Evolutionary conservation across 2,113 vertebrate species (phyloP).

Genomic region (Drymodes brunneopygia): DNA sequence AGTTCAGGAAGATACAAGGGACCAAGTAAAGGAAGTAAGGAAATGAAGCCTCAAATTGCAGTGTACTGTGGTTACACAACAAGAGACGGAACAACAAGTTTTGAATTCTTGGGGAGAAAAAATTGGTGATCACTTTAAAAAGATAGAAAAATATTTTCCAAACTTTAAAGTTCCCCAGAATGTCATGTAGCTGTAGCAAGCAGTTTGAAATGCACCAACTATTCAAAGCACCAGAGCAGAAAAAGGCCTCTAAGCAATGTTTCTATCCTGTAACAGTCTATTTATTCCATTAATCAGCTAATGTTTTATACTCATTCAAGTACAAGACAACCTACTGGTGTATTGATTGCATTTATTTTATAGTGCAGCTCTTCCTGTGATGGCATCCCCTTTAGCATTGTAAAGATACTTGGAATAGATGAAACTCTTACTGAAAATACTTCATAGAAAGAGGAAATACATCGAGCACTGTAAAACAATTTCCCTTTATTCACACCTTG

Average conservation of each 20-base stretch:
- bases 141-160: background rate
- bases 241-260: background rate
- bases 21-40: background rate
- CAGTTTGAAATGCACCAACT: background rate
- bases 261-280: background rate
- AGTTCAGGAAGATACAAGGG: background rate
- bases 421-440: background rate
- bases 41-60: background rate
- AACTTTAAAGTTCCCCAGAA: background rate
- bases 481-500: constrained; percentile 52
- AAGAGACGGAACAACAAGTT: background rate
- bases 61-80: background rate
- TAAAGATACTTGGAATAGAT: background rate
- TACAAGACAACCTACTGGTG: background rate
- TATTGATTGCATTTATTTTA: background rate
- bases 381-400: background rate
- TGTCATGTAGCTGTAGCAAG: background rate
- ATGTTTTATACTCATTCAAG: background rate
- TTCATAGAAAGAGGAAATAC: background rate
- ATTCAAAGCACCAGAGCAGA: background rate
- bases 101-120: background rate
- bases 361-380: background rate
- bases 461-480: background rate
- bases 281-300: background rate
- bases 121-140: background rate